These are phyloP conservation scores for Falcunculus frontatus DNA, from an alignment of 2,113 vertebrate species.

Conservation along the genomic window DNA sequence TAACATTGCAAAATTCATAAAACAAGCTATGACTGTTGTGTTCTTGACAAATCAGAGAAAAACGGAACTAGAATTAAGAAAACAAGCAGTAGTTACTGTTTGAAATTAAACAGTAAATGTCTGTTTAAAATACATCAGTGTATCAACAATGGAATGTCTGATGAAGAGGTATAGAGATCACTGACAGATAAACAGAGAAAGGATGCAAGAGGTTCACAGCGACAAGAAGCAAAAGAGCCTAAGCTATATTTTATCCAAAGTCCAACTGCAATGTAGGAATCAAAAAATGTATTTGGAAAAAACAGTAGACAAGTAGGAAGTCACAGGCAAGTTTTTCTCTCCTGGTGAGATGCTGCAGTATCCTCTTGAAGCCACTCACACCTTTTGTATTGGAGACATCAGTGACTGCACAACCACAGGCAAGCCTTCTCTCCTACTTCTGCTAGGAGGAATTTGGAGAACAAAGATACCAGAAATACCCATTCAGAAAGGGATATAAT, in stretches of 20 bases:
- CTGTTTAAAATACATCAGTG: not conserved
- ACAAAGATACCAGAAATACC: not conserved
- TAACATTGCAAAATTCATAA: not conserved
- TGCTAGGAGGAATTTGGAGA: not conserved
- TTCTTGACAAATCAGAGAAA: not conserved
- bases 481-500: not conserved
- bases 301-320: not conserved
- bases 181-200: too few species aligned
- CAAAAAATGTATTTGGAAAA: not conserved
- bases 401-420: not conserved
- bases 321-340: not conserved
- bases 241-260: not conserved
- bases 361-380: not conserved
- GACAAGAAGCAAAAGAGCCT: not conserved
- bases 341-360: not conserved
- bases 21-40: not conserved
- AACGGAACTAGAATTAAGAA: not conserved
- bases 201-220: not conserved
- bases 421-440: not conserved
- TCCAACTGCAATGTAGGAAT: not conserved
- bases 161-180: too few species aligned
- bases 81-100: not conserved
- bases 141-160: not conserved
- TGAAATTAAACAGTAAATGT: not conserved
- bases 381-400: not conserved